Conservation (phyloP, 2,888 invertebrate species). For the Proisotoma minuta region DNA sequence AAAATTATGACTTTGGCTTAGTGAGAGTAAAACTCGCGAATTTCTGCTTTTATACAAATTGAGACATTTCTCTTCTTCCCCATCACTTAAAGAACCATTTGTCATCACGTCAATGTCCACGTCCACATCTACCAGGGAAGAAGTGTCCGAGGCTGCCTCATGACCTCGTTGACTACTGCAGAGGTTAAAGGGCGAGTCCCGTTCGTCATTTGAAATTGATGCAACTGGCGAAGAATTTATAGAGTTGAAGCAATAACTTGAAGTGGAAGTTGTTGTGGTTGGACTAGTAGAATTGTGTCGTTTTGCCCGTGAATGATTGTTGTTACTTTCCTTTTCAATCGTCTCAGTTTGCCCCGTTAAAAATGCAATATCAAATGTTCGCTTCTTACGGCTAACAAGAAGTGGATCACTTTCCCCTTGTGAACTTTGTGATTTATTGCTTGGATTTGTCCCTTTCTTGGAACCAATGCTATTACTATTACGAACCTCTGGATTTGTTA, state of each 20-base stretch:
- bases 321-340: constrained; percentile 10
- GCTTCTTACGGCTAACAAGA: constrained; percentile 54
- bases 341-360: constrained; percentile 59
- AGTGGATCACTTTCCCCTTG: constrained; percentile 15
- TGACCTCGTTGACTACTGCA: constrained; percentile 25
- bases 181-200: constrained; percentile 20
- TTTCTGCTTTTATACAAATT: not conserved
- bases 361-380: constrained; percentile 86
- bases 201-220: not conserved
- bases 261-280: constrained; percentile 4
- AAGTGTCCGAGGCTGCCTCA: constrained; percentile 28
- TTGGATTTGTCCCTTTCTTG: no score
- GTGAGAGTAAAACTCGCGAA: constrained; percentile 25
- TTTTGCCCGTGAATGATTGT: not conserved
- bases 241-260: not conserved
- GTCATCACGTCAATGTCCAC: constrained; percentile 24
- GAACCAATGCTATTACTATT: no score
- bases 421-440: no score
- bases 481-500: not conserved
- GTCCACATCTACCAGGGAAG: constrained; percentile 39
- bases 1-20: constrained; percentile 30
- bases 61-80: constrained; percentile 16
- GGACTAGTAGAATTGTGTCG: not conserved
- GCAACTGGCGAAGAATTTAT: constrained; percentile 10
- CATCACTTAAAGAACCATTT: constrained; percentile 45